Base-by-base conservation (phyloP, 1,140 invertebrate species). In the Drosophila trapezifrons region DNA sequence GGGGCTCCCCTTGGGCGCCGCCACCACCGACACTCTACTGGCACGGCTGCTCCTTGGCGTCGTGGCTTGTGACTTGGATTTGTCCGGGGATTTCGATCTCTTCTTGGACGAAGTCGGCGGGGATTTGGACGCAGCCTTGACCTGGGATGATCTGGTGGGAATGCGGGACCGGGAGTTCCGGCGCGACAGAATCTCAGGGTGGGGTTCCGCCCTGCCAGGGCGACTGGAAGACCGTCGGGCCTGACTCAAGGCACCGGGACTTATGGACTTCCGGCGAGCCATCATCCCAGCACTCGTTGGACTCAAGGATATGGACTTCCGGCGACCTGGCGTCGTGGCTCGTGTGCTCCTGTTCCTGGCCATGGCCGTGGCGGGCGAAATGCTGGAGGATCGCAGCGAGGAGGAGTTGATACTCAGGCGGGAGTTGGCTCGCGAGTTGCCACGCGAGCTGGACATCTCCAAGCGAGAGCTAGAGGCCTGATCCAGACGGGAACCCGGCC, bases 371-470 rank as follows among this genome's bases (percentile, higher is more conserved):
- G 60, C 70, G 1, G 91, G 91, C 29, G 91, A 91, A 57, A 85
- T 66, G 27, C 85, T 90, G 1, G 73, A 73, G 6, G 79, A 78
- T 7, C 80, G 27, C 35, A 80, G 13, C 0, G 81, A 78, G 4
- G 90, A 91, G 22, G 90, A 91, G 32, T 79, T 74, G n/a, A 82
- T 65, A 52, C 91, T 92, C 18, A 89, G 40, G 13, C 90, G 69
- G 2, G 91, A 92, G 45, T 91, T 91, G 7, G 82, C 78, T 2
- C 90, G 55, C 0, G 90, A 91, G 52, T 90, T 78, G 6, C 76
- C 74, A 1, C 70, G 57, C 0, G 90, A 67, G 12, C 59, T 76
- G 1, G 74, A 56, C 32, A 65, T 72, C 0, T 89, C 80, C 56
- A 81, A 25, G 6, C 90, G 84, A 3, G 91, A 91, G 13, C 37